phyloP scores from a whole-genome alignment of 1,140 invertebrate species.

The Scaptomyza pallida region DNA sequence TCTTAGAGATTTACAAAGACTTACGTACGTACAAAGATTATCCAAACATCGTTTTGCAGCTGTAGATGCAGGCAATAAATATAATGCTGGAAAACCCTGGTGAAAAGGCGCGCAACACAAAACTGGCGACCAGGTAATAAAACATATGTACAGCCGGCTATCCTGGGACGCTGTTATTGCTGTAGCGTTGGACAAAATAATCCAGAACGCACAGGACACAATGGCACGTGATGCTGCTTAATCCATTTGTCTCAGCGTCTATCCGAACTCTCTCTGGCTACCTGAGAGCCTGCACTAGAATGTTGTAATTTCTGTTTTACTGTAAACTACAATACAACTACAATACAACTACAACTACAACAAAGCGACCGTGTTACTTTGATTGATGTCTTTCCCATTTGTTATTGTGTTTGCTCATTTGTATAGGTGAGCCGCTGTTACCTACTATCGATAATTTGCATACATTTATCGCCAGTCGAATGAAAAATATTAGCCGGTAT shows the following conservation, averaged over 20 bases:
- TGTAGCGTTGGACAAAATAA: slow-evolving; percentile 23
- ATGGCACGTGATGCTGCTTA: slow-evolving; percentile 62
- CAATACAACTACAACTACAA: background rate
- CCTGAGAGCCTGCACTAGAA: slow-evolving; percentile 16
- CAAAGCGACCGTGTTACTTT: slow-evolving; percentile 7
- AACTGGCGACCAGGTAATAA: slow-evolving; percentile 46
- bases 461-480: background rate
- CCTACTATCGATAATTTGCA: background rate
- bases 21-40: background rate
- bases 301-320: slow-evolving; percentile 34
- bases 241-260: slow-evolving; percentile 39
- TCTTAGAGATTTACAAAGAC: background rate
- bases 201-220: slow-evolving; percentile 33
- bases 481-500: background rate
- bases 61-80: slow-evolving; percentile 9
- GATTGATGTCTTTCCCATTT: slow-evolving; percentile 25
- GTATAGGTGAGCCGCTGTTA: background rate
- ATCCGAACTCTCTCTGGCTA: slow-evolving; percentile 19
- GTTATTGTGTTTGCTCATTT: background rate
- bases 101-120: slow-evolving; percentile 18
- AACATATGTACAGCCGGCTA: slow-evolving; percentile 46
- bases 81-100: slow-evolving; percentile 25
- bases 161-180: slow-evolving; percentile 1
- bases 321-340: no score
- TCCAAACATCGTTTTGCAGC: slow-evolving; percentile 5